Conservation (phyloP, 64 coral and sea anemone species). For the Montipora capricornis region DNA sequence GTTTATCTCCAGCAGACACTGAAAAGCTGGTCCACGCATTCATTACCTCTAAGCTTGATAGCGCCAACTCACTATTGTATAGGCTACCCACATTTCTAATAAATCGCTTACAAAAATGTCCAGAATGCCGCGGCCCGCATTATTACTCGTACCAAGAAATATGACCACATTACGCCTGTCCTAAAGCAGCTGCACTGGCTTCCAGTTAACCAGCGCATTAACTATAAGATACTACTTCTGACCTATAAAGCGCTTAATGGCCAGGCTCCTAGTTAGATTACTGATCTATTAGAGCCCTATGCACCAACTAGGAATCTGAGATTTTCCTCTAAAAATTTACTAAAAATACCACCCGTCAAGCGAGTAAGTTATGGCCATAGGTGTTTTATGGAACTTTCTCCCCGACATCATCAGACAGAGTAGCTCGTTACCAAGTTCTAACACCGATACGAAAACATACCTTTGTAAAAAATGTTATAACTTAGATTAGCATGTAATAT, state of each 20-base stretch:
- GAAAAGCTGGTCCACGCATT: slow-evolving; percentile 20
- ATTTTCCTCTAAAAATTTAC: background rate
- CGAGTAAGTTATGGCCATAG: background rate
- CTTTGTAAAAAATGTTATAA: background rate
- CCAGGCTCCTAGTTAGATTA: slow-evolving; percentile 26
- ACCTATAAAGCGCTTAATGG: slow-evolving; percentile 33
- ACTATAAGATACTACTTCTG: slow-evolving; percentile 21
- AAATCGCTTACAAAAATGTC: slow-evolving; percentile 8
- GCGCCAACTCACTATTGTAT: background rate
- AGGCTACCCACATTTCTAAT: slow-evolving; percentile 25
- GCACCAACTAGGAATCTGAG: slow-evolving; percentile 26
- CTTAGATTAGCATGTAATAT: no score
- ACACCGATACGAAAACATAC: background rate
- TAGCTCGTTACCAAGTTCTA: background rate
- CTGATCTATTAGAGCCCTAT: slow-evolving; percentile 9
- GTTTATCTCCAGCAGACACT: slow-evolving; percentile 22
- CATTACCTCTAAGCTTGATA: slow-evolving; percentile 45
- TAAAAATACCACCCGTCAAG: background rate
- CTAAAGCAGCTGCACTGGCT: slow-evolving; percentile 5
- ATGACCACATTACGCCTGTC: slow-evolving; percentile 23
- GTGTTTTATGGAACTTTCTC: slow-evolving; percentile 29
- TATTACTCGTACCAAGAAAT: slow-evolving; percentile 17
- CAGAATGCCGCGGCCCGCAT: slow-evolving; percentile 19
- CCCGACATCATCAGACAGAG: slow-evolving; percentile 2
- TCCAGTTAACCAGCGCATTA: background rate